Percentiles rank a stretch among this genome's conserved stretches.
phyloP scores from a whole-genome alignment of 2,797 vertebrate genomes.

The Prionace glauca region DNA sequence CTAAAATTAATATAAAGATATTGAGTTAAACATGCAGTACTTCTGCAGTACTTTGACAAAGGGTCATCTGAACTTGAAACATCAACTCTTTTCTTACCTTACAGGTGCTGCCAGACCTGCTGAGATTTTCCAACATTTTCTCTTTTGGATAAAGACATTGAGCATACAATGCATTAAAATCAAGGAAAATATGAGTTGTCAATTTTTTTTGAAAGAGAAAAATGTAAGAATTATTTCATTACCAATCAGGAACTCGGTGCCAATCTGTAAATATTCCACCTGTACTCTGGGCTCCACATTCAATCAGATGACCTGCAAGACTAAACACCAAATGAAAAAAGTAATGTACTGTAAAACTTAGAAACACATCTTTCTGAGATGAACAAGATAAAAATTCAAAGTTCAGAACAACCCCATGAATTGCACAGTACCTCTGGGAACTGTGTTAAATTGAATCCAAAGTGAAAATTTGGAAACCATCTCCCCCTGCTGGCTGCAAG shows the following conservation, averaged over 20 bases:
- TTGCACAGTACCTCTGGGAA: background rate
- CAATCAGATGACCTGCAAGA: constrained; percentile 76
- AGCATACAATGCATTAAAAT: background rate
- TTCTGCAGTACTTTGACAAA: too few relatives aligned
- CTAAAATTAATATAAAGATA: background rate
- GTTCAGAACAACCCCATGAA: background rate
- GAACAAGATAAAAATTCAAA: background rate
- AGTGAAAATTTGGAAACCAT: background rate
- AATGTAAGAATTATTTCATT: constrained; percentile 42
- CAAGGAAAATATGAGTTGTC: background rate
- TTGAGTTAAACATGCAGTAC: too few relatives aligned
- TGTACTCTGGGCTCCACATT: constrained; percentile 75
- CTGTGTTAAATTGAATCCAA: background rate
- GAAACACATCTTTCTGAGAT: background rate
- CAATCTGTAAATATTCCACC: constrained; percentile 81
- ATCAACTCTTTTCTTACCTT: too few relatives aligned
- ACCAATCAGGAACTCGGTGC: constrained; percentile 74
- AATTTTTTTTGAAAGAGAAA: background rate
- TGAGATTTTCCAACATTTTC: too few relatives aligned
- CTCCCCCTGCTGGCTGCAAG: background rate
- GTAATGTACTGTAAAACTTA: background rate
- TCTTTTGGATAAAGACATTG: background rate
- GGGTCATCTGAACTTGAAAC: too few relatives aligned
- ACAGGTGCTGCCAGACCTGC: too few relatives aligned
- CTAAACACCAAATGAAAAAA: constrained; percentile 47